Evolutionary conservation across 1,140 invertebrate genomes (phyloP), one percentile per base, ranked within the genome.

Genomic region (Drosophila tsacasi): DNA sequence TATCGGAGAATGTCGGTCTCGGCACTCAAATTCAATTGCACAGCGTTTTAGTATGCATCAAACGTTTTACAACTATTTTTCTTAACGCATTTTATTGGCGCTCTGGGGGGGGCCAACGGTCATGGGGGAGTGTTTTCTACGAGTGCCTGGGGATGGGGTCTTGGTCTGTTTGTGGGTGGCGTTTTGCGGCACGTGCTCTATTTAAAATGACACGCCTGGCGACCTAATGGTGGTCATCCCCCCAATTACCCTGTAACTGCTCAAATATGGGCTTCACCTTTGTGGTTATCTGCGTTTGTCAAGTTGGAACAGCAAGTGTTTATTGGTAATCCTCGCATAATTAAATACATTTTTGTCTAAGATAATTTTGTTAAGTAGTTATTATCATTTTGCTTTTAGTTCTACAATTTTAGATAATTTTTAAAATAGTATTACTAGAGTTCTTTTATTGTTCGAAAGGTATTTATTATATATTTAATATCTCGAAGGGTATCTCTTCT

Each of bases 1-100:
- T 69, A 68, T 68, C 17, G 50, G 9, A 39, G 40, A 40, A 37
- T 37, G 55, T 40, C 55, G 49, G 42, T 19, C 39, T 25, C 37
- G 19, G 65, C 76, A 52, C 65, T 78, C 21, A 62, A 84, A 89
- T 90, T 89, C 85, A 89, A 89, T 89, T 89, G 81, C 75, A 85
- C 21, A 76, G 67, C 42, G 66, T 90, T 90, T 90, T 90, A 79
- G 85, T 90, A 90, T 90, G 82, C 85, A 91, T 85, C 86, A 79
- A 76, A 62, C 85, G 85, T 90, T 90, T 85, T 85, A 82, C 86
- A 90, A 90, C 85, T 90, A 90, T 90, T 90, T 90, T 90, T 90
- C 85, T 90, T 90, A 90, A 90, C 85, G 76, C 85, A 85, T 90
- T 90, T 89, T 90, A 90, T 90, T 90, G 66, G 79, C 86, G 86